Percentiles rank a stretch among this genome's conserved stretches.
These are phyloP conservation scores for Castor canadensis DNA, from an alignment of 2,113 vertebrate species.

Conservation along the genomic window DNA sequence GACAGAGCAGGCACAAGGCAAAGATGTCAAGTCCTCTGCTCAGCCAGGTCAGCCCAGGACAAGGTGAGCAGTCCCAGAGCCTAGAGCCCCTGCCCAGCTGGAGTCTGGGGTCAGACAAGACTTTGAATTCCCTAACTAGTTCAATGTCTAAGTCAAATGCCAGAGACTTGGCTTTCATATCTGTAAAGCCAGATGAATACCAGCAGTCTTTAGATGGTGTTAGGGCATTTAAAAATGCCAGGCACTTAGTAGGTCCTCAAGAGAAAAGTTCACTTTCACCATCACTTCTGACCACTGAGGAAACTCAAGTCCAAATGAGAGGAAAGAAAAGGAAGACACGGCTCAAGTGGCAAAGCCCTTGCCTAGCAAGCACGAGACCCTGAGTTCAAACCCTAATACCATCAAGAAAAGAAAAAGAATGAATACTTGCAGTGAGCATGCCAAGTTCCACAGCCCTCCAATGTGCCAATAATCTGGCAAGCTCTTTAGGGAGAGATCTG, in stretches of 20 bases:
- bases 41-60: slow-evolving; percentile 38
- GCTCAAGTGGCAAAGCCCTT: too few species aligned
- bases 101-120: neutral
- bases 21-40: neutral
- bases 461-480: neutral
- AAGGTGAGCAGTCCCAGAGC: neutral
- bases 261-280: neutral
- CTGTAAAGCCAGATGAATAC: neutral
- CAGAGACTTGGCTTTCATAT: neutral
- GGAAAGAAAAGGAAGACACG: neutral
- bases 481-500: neutral
- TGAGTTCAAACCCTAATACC: too few species aligned
- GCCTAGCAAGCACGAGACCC: too few species aligned
- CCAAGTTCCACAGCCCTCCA: neutral
- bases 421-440: neutral
- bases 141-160: neutral
- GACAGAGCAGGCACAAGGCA: neutral
- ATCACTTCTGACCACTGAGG: neutral
- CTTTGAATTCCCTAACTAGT: neutral
- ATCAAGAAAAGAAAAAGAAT: neutral
- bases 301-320: neutral
- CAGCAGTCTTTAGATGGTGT: neutral
- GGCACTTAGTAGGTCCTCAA: neutral
- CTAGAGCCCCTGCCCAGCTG: neutral
- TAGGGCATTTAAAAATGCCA: neutral